These are phyloP conservation scores for Antennarius striatus DNA, from an alignment of 2,113 vertebrate genomes.

Conservation along the genomic window DNA sequence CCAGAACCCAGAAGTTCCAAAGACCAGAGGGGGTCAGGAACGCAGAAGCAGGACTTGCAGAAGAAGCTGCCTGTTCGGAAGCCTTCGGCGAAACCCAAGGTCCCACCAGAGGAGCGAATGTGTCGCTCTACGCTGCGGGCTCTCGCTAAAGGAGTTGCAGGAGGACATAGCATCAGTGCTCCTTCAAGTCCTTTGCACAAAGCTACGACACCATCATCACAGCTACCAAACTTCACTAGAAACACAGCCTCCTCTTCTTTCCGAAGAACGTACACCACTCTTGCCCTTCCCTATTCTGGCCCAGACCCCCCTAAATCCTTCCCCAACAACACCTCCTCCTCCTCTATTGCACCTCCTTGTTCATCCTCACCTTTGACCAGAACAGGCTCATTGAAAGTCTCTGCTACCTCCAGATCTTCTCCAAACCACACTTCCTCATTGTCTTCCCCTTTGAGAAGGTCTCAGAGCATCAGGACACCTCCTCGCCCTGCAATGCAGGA, in stretches of 20 bases:
- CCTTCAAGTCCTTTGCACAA: conserved; percentile 43
- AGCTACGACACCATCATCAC: conserved; percentile 35
- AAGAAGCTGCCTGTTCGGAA: conserved; percentile 72
- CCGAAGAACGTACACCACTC: conserved; percentile 67
- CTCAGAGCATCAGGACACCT: conserved; percentile 70
- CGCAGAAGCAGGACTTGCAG: conserved; percentile 50
- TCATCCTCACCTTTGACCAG: conserved; percentile 13
- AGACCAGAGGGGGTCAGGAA: conserved; percentile 65
- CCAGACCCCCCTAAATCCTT: conserved; percentile 10
- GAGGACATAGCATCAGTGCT: conserved; percentile 50
- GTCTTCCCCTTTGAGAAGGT: conserved; percentile 65
- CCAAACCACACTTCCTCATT: neutral
- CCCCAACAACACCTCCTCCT: neutral
- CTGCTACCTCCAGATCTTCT: conserved; percentile 2
- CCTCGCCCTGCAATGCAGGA: conserved; percentile 44
- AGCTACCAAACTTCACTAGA: conserved; percentile 81
- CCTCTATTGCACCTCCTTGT: neutral
- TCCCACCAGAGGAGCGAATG: conserved; percentile 82
- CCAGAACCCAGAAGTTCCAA: conserved; percentile 40
- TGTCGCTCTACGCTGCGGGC: conserved; percentile 78
- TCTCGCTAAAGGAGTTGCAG: conserved; percentile 43
- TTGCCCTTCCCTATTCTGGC: neutral
- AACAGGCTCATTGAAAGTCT: conserved; percentile 40
- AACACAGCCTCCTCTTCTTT: conserved; percentile 89
- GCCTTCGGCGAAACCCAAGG: conserved; percentile 64